Evolutionary conservation across 2,797 vertebrate genomes (phyloP), one percentile per base, ranked within the genome.

Genomic region (Carduelis carduelis): DNA sequence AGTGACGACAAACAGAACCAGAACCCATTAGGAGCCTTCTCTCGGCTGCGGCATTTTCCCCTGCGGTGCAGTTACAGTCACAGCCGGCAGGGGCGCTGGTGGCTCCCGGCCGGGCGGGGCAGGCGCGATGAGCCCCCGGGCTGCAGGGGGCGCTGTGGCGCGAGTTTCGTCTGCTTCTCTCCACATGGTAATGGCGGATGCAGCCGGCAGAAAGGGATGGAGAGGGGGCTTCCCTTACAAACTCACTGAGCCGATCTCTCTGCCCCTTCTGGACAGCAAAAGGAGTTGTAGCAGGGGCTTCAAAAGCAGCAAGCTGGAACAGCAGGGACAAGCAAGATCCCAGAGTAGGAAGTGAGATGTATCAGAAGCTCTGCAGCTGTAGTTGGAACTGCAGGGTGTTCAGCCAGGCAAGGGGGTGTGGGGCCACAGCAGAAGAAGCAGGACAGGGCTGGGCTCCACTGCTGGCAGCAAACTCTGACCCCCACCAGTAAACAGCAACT

Each of bases 401-500:
- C 41, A 0, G 0, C 26, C 19, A 46, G 41, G 39, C n/a, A 44
- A 56, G 26, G 18, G 14, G 14, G 14, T 34, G 37, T 35, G n/a
- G 26, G n/a, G 26, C n/a, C 41, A 44, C 14, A 17, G 41, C 70
- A 72, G 24, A 44, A 55, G 39, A 44, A 46, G 41, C 8, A 72
- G 26, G 14, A 57, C 15, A 47, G 43, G n/a, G n/a, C 12, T 30
- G 43, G 41, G n/a, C 9, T 23, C n/a, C 41, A 46, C 53, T 2
- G 3, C n/a, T 0, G 0, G n/a, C 15, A 46, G 15, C 1, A 1
- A 74, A 30, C 11, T 57, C 35, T 2, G 2, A 12, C 16, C 21
- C 10, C 23, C 6, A 17, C 14, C 32, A 22, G 52, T 17, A 16
- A 71, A 14, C 32, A 56, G 24, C 14, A 46, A 28, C 11, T 44